Base-by-base conservation (phyloP, 1,140 invertebrate species). In the Stenopsyche tienmushanensis region DNA sequence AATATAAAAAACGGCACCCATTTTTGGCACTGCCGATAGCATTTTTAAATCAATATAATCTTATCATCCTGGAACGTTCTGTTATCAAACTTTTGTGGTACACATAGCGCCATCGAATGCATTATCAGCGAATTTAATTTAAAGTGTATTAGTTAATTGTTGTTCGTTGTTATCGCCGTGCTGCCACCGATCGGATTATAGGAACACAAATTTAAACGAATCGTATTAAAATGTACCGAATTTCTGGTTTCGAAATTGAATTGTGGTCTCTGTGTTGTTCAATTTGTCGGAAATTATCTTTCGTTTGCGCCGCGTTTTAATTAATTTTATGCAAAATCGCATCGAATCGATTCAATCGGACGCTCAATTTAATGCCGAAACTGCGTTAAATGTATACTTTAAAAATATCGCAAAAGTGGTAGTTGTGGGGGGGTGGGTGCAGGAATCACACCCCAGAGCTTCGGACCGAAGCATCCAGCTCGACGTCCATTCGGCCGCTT, bases 401-500 rank as follows among this genome's bases (percentile, higher is more conserved):
- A 7, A 7, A 34, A 5, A 34, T 5, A 5, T 13, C 29, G 5
- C 13, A 13, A 34, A 34, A 34, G 29, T 13, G 13, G 13, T 34
- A 34, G 5, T 34, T 34, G 5, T 34, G 5, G 5, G 13, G 29
- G 29, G 29, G 13, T 13, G 29, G 13, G 29, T 34, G 5, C 13
- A 13, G 13, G 29, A 34, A 34, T 34, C 29, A 34, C 5, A 34
- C 29, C 29, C 29, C 29, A 34, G 13, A 34, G 29, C 5, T 34
- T 34, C 5, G 13, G 5, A 34, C 29, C 29, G 5, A 7, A 13
- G 5, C 29, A 34, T 13, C 29, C 29, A 13, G 29, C 29, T 13
- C 5, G 5, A 34, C 29, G 59, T 60, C 64, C 49, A 45, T 53
- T 60, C 39, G 58, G 41, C 53, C 59, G 60, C 49, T 67, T 65